Evolutionary conservation across 1,140 invertebrate species (phyloP).

Genomic region (Hormaphis cornu): DNA sequence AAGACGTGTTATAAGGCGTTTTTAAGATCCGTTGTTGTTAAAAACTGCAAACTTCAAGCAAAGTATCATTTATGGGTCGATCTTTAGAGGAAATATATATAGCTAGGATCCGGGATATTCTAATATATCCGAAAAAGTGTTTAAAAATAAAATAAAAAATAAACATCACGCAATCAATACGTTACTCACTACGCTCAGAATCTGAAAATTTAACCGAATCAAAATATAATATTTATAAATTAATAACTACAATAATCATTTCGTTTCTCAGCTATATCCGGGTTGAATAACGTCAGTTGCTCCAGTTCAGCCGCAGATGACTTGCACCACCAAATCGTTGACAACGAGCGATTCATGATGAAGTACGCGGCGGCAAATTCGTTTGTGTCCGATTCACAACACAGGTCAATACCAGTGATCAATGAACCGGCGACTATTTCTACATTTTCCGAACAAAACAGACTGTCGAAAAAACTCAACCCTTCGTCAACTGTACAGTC

Average conservation of each 20-base stretch:
- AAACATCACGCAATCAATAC: too few relatives aligned
- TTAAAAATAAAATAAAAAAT: too few relatives aligned
- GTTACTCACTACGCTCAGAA: too few relatives aligned
- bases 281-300: background rate
- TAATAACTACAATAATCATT: background rate
- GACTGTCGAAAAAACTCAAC: background rate
- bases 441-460: background rate
- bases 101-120: too few relatives aligned
- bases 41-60: too few relatives aligned
- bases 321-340: background rate
- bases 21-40: too few relatives aligned
- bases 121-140: too few relatives aligned
- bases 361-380: background rate
- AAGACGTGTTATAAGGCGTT: too few relatives aligned
- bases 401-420: background rate
- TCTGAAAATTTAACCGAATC: too few relatives aligned
- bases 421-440: background rate
- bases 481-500: background rate
- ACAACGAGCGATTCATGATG: slow-evolving; percentile 3
- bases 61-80: too few relatives aligned
- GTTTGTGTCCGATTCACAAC: background rate
- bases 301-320: background rate
- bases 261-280: background rate
- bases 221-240: too few relatives aligned
- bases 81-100: too few relatives aligned